phyloP scores from a whole-genome alignment of 2,113 vertebrate genomes.

The Melanostigma gelatinosum region DNA sequence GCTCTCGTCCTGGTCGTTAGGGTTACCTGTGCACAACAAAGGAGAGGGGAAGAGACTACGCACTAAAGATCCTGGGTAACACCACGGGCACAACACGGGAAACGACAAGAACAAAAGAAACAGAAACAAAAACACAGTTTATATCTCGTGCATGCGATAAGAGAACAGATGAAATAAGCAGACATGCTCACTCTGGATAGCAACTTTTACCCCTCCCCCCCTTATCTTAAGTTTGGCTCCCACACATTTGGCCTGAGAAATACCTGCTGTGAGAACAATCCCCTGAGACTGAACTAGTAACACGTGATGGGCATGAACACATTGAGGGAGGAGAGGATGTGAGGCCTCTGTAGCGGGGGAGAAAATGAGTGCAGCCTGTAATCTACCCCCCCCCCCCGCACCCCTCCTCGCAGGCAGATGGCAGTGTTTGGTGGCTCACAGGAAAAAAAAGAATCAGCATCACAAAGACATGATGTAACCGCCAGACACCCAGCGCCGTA shows the following conservation, averaged over 20 bases:
- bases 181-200: slow-evolving; percentile 16
- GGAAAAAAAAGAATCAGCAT: slow-evolving; percentile 53
- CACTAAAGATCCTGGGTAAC: slow-evolving; percentile 81
- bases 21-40: slow-evolving; percentile 88
- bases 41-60: slow-evolving; percentile 82
- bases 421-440: slow-evolving; percentile 71
- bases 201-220: slow-evolving; percentile 6
- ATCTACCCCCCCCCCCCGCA: slow-evolving; percentile 30
- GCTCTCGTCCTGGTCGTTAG: slow-evolving; percentile 93
- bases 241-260: slow-evolving; percentile 20
- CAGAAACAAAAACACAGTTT: slow-evolving; percentile 57
- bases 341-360: neutral
- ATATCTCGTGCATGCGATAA: slow-evolving; percentile 53
- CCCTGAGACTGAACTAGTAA: neutral
- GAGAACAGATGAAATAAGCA: slow-evolving; percentile 22
- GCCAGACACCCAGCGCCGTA: slow-evolving; percentile 60
- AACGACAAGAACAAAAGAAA: slow-evolving; percentile 9
- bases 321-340: neutral
- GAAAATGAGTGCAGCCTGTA: slow-evolving; percentile 17
- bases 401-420: slow-evolving; percentile 80
- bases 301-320: neutral
- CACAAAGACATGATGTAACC: slow-evolving; percentile 81
- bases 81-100: slow-evolving; percentile 60
- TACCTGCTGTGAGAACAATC: too few species aligned
- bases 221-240: slow-evolving; percentile 3